phyloP scores from a whole-genome alignment of 2,797 vertebrate genomes.

The Lepidocolaptes lacrymiger region DNA sequence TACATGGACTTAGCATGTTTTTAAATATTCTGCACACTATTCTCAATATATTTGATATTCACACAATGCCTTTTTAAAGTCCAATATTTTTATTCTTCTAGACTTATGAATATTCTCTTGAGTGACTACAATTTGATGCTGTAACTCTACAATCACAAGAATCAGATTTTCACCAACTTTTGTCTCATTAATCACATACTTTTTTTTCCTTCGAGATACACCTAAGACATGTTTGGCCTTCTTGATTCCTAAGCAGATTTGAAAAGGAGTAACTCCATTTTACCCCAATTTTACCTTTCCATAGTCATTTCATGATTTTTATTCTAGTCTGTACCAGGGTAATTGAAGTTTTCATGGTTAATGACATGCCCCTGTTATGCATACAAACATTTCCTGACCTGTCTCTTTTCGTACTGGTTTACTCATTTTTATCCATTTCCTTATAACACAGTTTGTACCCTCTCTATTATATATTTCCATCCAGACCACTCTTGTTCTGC shows the following conservation, averaged over 20 bases:
- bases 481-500: background rate
- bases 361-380: slow-evolving; percentile 19
- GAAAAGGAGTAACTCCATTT: slow-evolving; percentile 44
- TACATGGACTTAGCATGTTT: background rate
- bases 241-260: slow-evolving; percentile 26
- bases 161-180: slow-evolving; percentile 33
- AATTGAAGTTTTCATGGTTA: slow-evolving; percentile 62
- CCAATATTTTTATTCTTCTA: slow-evolving; percentile 48
- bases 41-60: background rate
- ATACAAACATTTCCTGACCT: slow-evolving; percentile 22
- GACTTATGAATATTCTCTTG: slow-evolving; percentile 40
- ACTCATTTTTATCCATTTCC: background rate
- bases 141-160: slow-evolving; percentile 18
- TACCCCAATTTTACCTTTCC: slow-evolving; percentile 18
- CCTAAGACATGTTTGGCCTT: background rate
- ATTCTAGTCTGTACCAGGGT: background rate
- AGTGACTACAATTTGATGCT: slow-evolving; percentile 14
- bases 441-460: background rate
- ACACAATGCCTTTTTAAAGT: slow-evolving; percentile 28
- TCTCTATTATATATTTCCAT: background rate
- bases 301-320: slow-evolving; percentile 28
- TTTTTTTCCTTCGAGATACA: slow-evolving; percentile 20
- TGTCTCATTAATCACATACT: slow-evolving; percentile 32
- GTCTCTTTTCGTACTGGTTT: background rate
- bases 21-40: background rate